Evolutionary conservation across 2,888 invertebrate species (phyloP).

Genomic region (Leptopterna dolabrata): DNA sequence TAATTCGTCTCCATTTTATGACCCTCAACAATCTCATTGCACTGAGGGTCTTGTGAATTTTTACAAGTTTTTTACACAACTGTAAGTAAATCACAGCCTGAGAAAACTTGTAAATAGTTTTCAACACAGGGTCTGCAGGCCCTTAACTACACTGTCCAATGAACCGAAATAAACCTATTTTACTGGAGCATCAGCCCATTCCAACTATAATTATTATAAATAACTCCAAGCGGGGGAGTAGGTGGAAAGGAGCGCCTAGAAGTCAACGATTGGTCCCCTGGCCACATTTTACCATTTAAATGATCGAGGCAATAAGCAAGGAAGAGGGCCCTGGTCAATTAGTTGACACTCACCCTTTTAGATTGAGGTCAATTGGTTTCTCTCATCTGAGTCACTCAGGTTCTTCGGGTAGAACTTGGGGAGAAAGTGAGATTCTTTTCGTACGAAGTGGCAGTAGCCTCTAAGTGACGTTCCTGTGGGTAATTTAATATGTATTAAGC

Average conservation of each 20-base stretch:
- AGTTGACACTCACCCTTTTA: constrained; percentile 25
- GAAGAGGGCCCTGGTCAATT: constrained; percentile 30
- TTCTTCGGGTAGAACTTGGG: not conserved
- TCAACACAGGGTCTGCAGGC: too few species aligned
- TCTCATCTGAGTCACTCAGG: constrained; percentile 16
- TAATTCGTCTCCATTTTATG: too few species aligned
- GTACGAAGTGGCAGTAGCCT: not conserved
- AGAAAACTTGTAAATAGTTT: too few species aligned
- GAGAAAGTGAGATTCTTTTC: not conserved
- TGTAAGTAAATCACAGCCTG: too few species aligned
- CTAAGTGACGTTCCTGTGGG: too few species aligned
- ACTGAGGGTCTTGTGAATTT: too few species aligned
- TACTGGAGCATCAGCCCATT: not conserved
- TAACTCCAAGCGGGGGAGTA: not conserved
- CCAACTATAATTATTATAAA: not conserved
- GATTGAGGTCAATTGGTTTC: constrained; percentile 45
- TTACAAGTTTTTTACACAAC: too few species aligned
- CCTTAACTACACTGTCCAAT: not conserved
- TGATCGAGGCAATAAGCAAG: constrained; percentile 19
- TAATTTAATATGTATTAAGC: too few species aligned
- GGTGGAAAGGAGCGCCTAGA: constrained; percentile 8
- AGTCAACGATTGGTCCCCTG: not conserved
- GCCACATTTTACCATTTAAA: constrained; percentile 35
- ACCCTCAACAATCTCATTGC: too few species aligned
- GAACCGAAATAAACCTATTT: not conserved